A percentile compares a stretch with the other conserved stretches of the same genome.
Evolutionary conservation across 2,113 vertebrate species (phyloP).

Genomic region (Nansenia antarctica): DNA sequence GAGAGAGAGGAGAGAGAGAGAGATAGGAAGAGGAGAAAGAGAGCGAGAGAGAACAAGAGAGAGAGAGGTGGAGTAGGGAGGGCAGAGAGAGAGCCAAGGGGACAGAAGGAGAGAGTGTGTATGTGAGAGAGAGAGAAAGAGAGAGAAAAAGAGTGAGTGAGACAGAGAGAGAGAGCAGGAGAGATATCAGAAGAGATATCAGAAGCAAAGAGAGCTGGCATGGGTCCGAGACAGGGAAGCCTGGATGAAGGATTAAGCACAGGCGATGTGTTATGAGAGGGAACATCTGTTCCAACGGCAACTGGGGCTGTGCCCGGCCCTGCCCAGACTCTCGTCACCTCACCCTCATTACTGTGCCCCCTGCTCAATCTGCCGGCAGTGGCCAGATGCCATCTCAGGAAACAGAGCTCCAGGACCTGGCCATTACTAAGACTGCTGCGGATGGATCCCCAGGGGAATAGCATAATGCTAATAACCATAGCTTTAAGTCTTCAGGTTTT

Average conservation of each 20-base stretch:
- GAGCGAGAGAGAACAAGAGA: neutral
- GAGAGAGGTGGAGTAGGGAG: no score
- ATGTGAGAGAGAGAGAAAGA: neutral
- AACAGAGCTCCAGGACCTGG: neutral
- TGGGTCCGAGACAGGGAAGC: neutral
- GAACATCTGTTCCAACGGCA: constrained; percentile 28
- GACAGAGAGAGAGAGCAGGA: neutral
- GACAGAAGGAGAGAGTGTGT: neutral
- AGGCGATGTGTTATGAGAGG: constrained; percentile 28
- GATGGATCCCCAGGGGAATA: neutral
- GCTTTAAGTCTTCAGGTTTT: neutral
- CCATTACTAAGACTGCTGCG: neutral
- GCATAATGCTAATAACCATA: neutral
- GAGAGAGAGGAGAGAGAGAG: neutral
- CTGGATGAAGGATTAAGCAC: constrained; percentile 20
- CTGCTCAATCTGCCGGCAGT: neutral
- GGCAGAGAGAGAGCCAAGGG: neutral
- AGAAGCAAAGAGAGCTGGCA: neutral
- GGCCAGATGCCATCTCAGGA: neutral
- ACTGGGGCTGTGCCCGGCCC: neutral
- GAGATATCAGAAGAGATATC: neutral
- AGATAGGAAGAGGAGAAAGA: no score
- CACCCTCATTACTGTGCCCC: neutral
- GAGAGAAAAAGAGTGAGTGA: neutral
- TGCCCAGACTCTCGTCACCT: neutral